Conservation (phyloP, 1,140 invertebrate genomes). For the Aphelinus certus region DNA sequence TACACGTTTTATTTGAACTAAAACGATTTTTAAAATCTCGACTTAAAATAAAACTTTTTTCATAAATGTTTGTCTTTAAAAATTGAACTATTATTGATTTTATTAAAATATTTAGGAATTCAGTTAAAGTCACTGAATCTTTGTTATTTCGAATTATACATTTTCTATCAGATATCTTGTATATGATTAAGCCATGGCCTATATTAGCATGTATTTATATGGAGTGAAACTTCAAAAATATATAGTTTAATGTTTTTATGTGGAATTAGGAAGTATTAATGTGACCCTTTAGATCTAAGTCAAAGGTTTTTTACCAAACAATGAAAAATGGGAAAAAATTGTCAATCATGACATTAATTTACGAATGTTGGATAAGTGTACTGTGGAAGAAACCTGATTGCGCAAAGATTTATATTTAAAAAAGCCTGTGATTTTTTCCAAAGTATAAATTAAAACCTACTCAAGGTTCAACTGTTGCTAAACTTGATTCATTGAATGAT, state of each 20-base stretch:
- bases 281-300: slow-evolving; percentile 31
- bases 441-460: slow-evolving; percentile 27
- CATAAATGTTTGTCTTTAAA: slow-evolving; percentile 14
- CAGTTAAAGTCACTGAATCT: background rate
- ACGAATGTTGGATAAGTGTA: background rate
- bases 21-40: slow-evolving; percentile 6
- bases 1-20: slow-evolving; percentile 17
- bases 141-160: background rate
- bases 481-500: no score
- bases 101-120: slow-evolving; percentile 12
- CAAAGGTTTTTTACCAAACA: slow-evolving; percentile 32
- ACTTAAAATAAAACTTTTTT: no score
- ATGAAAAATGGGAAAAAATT: slow-evolving; percentile 23
- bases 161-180: slow-evolving; percentile 18
- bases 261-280: slow-evolving; percentile 33
- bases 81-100: slow-evolving; percentile 20
- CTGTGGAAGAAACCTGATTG: slow-evolving; percentile 8
- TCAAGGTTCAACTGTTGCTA: slow-evolving; percentile 3
- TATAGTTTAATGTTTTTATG: slow-evolving; percentile 39
- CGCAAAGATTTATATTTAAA: slow-evolving; percentile 25
- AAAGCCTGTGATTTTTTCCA: slow-evolving; percentile 40
- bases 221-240: slow-evolving; percentile 37
- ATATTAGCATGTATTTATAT: slow-evolving; percentile 52
- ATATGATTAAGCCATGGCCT: slow-evolving; percentile 52
- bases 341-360: slow-evolving; percentile 2